Evolutionary conservation across 2,888 invertebrate species (phyloP), one percentile per base, ranked within the genome.

Genomic region (Tipula lateralis): DNA sequence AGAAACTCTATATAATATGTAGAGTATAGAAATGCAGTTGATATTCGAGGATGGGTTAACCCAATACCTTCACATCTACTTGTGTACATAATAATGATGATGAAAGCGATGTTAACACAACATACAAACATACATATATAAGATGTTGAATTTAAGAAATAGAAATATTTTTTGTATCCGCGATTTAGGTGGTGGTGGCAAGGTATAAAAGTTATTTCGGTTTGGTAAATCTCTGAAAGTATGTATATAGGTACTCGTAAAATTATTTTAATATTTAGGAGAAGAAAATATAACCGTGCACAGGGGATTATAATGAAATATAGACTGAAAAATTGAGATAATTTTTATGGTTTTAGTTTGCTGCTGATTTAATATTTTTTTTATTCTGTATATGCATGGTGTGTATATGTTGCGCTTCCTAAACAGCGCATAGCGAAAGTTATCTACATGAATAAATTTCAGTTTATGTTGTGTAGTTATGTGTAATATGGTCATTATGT

Each of bases 291-390:
- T 66, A 66, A 66, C 66, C 24, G 66, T 24, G 12, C 66, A 66
- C 66, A 0, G 19, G 66, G 66, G 66, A 66, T 66, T 66, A 66
- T 9, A 66, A 66, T 66, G 66, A 66, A 66, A 66, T n/a, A n/a
- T 66, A 66, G 66, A 66, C 66, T 66, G 66, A 66, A 66, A 66
- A 66, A 66, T 66, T 66, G 66, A 66, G 66, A 66, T 66, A 66
- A 66, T 12, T 66, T 66, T 66, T 66, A 66, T 66, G 66, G 66
- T 66, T 66, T 66, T 66, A 66, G 66, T 66, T 66, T 66, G 66
- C 24, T 66, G 44, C 16, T 44, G 16, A n/a, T 9, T 66, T 12
- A 2, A 24, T 66, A 7, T 66, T 24, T 66, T 66, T 66, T 19
- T 13, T 39, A 19, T 50, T 16, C 19, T 66, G 24, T 44, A n/a